Percentiles rank a stretch among this genome's conserved stretches.
These are phyloP conservation scores for Phragmatobia fuliginosa DNA, from an alignment of 2,888 invertebrate genomes.

Conservation along the genomic window DNA sequence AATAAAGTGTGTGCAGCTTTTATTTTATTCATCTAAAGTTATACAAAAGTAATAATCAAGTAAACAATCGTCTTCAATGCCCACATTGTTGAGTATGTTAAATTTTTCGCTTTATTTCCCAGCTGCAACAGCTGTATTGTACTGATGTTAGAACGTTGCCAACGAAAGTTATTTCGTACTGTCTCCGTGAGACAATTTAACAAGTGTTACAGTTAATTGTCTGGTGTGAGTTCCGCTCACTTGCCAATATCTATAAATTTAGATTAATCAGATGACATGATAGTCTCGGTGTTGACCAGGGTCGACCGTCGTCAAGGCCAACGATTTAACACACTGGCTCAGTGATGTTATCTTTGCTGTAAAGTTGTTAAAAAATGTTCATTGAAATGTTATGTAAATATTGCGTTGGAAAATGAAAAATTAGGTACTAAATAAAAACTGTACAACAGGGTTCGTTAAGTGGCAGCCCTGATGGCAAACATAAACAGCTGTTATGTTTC, in stretches of 20 bases:
- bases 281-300: conserved; percentile 57
- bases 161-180: conserved; percentile 74
- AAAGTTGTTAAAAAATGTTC: conserved; percentile 36
- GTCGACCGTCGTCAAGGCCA: conserved; percentile 61
- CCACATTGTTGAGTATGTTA: conserved; percentile 59
- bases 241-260: conserved; percentile 79
- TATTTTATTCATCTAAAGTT: background rate
- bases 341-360: conserved; percentile 50
- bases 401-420: conserved; percentile 33
- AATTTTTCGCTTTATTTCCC: conserved; percentile 70
- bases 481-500: conserved; percentile 55
- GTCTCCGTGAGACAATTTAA: conserved; percentile 73
- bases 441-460: conserved; percentile 24
- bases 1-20: background rate
- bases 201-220: conserved; percentile 75
- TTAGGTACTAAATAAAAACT: conserved; percentile 35
- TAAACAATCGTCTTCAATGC: conserved; percentile 39
- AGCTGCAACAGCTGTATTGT: conserved; percentile 50
- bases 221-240: conserved; percentile 62
- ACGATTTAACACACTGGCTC: conserved; percentile 39
- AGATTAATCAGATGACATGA: conserved; percentile 68
- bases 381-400: conserved; percentile 33
- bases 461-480: conserved; percentile 45
- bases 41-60: background rate
- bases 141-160: conserved; percentile 64